Conservation (phyloP, 2,113 vertebrate genomes). For the Clarias batrachus region DNA sequence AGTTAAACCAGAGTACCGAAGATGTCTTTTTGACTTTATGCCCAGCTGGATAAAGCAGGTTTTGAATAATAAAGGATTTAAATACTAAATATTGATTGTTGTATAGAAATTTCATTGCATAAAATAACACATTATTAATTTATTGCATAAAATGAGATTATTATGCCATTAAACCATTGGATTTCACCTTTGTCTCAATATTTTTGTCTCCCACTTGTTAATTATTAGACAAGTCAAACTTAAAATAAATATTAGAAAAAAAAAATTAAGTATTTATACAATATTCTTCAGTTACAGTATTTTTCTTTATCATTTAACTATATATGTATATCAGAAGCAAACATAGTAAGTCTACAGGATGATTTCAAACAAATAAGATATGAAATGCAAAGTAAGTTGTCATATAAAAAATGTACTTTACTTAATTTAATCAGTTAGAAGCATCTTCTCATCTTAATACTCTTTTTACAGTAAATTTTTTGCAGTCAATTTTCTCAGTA, state of each 20-base stretch:
- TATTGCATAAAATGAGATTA: no score
- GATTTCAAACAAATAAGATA: background rate
- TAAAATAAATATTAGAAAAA: background rate
- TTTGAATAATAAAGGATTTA: no score
- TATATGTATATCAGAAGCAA: background rate
- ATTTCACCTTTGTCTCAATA: no score
- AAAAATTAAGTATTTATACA: background rate
- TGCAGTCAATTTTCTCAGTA: background rate
- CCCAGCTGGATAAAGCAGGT: no score
- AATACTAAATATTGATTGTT: no score
- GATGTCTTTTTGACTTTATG: no score
- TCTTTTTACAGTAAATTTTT: background rate
- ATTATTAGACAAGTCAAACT: background rate
- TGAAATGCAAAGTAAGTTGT: background rate
- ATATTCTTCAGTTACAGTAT: background rate
- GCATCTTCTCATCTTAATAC: background rate
- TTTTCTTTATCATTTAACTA: background rate
- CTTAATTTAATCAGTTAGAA: background rate
- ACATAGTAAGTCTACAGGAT: background rate
- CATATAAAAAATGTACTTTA: background rate
- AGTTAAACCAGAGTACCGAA: no score
- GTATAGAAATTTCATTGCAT: no score
- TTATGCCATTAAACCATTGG: no score
- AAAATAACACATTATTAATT: no score
- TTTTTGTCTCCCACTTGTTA: no score